Base-by-base conservation (phyloP, 30 jellyfish, hydroid and myxozoan genomes). In the Nemopilema nomurai region DNA sequence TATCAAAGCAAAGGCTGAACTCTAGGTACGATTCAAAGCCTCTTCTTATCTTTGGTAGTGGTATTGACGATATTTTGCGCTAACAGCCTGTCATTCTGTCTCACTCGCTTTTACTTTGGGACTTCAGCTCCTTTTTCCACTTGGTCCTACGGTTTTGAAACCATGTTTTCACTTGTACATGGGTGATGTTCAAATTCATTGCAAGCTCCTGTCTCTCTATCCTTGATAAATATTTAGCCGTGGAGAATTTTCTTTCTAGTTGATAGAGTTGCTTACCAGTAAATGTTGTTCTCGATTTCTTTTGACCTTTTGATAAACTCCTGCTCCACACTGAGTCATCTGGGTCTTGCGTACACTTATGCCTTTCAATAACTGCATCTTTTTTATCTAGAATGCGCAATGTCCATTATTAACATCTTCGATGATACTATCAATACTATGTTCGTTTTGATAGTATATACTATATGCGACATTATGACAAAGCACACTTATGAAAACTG, bases 81-180 rank as follows among this genome's bases (percentile, higher is more conserved):
- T 6, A 28, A 22, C 7, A 70, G 8, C 80, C 28, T 28, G 30
- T 18, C 1, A 67, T 67, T 21, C 4, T 16, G 25, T 69, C 28
- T 81, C 76, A 41, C 57, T 41, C 57, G 57, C 62, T 31, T 67
- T n/a, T 67, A 13, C 17, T 29, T 1, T 71, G 28, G 30, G 28
- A 20, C 22, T 74, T 66, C 32, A 62, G n/a, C 53, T 88, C 96
- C 53, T 73, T 88, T 63, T 88, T 88, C 96, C 96, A 88, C 71
- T 80, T 88, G n/a, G 96, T 88, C 50, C 96, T 66, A 4, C 96
- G 83, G 63, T 88, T 88, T 74, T 88, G 96, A 80, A 63, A 87
- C 96, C 96, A 87, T 32, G 96, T 87, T 62, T 87, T 87, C 29
- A 87, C 91, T 69, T 78, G 92, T 29, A 71, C 86, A 23, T 81